Conservation (phyloP, 2,113 vertebrate species). For the Carollia perspicillata region DNA sequence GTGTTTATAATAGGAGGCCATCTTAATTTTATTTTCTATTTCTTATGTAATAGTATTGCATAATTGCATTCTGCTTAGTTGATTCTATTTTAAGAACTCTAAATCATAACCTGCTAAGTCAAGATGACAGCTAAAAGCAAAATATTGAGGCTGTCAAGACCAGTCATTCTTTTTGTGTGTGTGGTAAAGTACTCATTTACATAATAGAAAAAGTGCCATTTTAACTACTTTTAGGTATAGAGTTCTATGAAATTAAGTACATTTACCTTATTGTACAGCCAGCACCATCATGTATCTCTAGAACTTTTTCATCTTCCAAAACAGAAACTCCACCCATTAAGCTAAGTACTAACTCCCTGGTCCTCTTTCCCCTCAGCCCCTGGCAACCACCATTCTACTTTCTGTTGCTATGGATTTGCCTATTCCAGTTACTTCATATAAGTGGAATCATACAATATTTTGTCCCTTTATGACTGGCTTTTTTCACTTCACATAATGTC, state of each 20-base stretch:
- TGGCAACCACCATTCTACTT: not conserved
- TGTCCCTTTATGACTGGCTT: not conserved
- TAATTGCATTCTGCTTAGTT: not conserved
- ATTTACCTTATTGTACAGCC: not conserved
- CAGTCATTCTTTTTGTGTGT: not conserved
- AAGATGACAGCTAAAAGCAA: not conserved
- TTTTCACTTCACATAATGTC: not conserved
- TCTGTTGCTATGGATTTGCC: not conserved
- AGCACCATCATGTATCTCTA: not conserved
- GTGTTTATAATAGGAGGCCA: not conserved
- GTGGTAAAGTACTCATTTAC: not conserved
- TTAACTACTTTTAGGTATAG: not conserved
- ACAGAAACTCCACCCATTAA: not conserved
- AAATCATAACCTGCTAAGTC: not conserved
- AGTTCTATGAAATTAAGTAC: not conserved
- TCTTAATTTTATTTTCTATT: not conserved
- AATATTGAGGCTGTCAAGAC: not conserved
- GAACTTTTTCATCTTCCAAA: not conserved
- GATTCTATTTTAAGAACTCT: not conserved
- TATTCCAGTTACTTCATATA: not conserved
- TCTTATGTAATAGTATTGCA: not conserved
- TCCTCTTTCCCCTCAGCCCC: not conserved
- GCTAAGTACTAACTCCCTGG: not conserved
- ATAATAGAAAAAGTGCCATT: not conserved
- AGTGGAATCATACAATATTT: not conserved